These are phyloP conservation scores for Adelges cooleyi DNA, from an alignment of 1,140 invertebrate genomes.

Conservation along the genomic window DNA sequence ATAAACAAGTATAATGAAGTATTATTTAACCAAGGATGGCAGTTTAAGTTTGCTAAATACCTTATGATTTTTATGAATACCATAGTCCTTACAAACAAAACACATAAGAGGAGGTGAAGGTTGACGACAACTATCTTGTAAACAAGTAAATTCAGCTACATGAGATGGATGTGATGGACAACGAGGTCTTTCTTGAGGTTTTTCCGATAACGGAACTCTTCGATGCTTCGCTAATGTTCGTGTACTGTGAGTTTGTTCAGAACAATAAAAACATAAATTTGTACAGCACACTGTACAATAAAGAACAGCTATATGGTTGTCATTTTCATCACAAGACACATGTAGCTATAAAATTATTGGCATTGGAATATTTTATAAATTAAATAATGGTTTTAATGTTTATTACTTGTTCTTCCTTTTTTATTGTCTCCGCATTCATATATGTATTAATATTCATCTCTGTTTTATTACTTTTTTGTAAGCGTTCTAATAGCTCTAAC, in stretches of 20 bases:
- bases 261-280: conserved; percentile 48
- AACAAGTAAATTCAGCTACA: conserved; percentile 49
- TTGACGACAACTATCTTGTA: conserved; percentile 46
- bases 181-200: conserved; percentile 48
- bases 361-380: neutral
- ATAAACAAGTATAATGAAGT: neutral
- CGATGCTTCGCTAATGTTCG: conserved; percentile 47
- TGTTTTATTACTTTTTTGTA: conserved; percentile 39
- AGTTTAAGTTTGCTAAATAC: conserved; percentile 35
- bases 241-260: conserved; percentile 46
- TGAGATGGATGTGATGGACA: conserved; percentile 48
- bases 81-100: conserved; percentile 51
- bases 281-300: conserved; percentile 49
- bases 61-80: conserved; percentile 47
- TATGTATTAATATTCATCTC: conserved; percentile 30
- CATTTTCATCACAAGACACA: conserved; percentile 49
- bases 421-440: conserved; percentile 39
- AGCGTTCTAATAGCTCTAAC: conserved; percentile 47
- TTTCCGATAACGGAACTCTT: conserved; percentile 48
- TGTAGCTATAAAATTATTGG: conserved; percentile 39
- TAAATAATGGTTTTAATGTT: no score
- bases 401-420: conserved; percentile 42
- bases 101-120: conserved; percentile 42
- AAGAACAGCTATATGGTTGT: conserved; percentile 46
- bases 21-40: neutral